Base-by-base conservation (phyloP, 2,797 vertebrate species). In the Megalops cyprinoides region DNA sequence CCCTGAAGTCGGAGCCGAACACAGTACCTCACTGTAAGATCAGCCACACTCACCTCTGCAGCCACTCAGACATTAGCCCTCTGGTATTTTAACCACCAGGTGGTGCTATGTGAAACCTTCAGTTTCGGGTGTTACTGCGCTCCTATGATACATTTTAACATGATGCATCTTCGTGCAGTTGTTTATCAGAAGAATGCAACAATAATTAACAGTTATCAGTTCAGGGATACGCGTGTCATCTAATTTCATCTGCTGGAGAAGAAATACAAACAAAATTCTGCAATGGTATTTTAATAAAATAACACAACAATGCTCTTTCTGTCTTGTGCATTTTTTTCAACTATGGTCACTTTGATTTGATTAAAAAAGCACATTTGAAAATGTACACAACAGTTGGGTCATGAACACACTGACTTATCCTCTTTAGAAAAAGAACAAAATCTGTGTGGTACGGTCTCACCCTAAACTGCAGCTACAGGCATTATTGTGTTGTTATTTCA, bases 31-130 rank as follows among this genome's bases (percentile, higher is more conserved):
- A 34, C 60, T 65, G 60, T 65, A 23, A 12, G 12, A 14, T 12
- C 28, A 12, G 31, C 62, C 62, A 42, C 65, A 42, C 60, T 42
- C 69, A 69, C 65, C 42, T 12, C 3, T 23, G 8, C 65, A 53
- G 51, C 51, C 10, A 53, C 51, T 10, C 46, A 48, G 10, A 48
- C n/a, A n/a, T n/a, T n/a, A n/a, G n/a, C 4, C 46, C 15, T 53
- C 12, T 60, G 3, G 25, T 6, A 34, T 31, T n/a, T 1, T 34
- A 42, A 62, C 79, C 79, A 53, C 44, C 58, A 81, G 79, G 58
- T 25, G 79, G 79, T 44, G 60, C 79, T 76, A 44, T 55, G 31
- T 31, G 65, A 51, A 81, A 12, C 1, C 37, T n/a, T 23, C 5
- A 12, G 7, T 67, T 51, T 25, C 0, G 65, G 37, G 49, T 44